These are phyloP conservation scores for Okapia johnstoni DNA, from an alignment of 2,113 vertebrate genomes.

Conservation along the genomic window DNA sequence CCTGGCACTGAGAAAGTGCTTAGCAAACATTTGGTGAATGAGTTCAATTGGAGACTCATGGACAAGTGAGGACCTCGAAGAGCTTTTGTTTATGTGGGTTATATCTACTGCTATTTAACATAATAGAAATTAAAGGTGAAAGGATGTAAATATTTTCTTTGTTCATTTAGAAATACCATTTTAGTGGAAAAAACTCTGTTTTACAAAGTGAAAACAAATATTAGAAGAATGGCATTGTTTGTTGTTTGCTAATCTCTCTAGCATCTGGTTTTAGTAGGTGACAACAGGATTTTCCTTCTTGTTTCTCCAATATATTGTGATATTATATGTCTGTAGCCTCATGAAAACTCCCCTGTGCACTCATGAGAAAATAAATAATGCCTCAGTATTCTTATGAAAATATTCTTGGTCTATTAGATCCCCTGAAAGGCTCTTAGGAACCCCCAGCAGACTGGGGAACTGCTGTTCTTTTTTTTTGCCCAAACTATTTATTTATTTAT, in stretches of 20 bases:
- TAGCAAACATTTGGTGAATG: background rate
- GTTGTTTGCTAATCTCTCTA: background rate
- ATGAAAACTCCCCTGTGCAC: background rate
- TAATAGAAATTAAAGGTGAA: background rate
- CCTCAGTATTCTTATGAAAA: background rate
- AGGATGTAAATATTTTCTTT: background rate
- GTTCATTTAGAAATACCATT: background rate
- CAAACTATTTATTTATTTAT: no score
- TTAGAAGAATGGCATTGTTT: background rate
- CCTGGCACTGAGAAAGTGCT: background rate
- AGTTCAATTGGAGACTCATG: background rate
- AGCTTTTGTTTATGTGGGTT: background rate
- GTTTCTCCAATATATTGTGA: background rate
- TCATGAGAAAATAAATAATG: background rate
- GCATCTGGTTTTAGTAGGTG: background rate
- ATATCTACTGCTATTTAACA: background rate
- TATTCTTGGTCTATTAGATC: background rate
- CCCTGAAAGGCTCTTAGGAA: background rate
- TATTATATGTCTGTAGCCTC: background rate
- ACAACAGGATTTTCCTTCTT: background rate
- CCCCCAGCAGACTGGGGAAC: background rate
- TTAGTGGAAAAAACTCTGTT: background rate
- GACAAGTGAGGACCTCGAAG: background rate
- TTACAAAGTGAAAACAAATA: background rate
- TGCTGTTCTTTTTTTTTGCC: background rate